Percentiles rank a stretch among this genome's conserved stretches.
Evolutionary conservation across 2,797 vertebrate genomes (phyloP).

Genomic region (Gadopsis marmoratus): DNA sequence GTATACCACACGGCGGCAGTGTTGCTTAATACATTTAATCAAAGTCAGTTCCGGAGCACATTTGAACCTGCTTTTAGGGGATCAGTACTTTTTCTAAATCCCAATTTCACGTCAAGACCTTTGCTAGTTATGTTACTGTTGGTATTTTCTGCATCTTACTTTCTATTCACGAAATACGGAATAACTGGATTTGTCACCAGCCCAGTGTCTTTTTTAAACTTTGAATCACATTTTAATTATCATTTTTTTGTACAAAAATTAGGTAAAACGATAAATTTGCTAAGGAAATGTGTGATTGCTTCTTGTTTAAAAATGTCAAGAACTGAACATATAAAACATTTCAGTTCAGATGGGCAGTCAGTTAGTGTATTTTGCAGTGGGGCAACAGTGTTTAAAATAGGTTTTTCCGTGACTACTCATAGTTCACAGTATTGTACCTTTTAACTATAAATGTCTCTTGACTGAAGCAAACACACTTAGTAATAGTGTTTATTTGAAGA

Average conservation of each 20-base stretch:
- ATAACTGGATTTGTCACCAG: neutral
- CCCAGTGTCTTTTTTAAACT: neutral
- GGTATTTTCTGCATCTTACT: neutral
- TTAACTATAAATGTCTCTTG: neutral
- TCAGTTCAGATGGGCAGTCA: neutral
- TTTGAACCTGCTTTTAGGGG: neutral
- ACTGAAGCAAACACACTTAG: constrained; percentile 19
- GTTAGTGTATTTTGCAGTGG: neutral
- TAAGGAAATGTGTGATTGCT: neutral
- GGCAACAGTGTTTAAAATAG: neutral
- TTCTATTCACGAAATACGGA: too few species aligned
- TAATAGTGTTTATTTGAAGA: constrained; percentile 26
- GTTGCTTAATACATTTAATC: constrained; percentile 33
- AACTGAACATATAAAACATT: neutral
- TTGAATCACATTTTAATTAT: neutral
- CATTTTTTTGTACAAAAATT: neutral
- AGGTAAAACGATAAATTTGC: neutral
- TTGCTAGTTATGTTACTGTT: neutral
- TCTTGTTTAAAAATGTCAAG: too few species aligned
- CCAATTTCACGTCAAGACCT: neutral
- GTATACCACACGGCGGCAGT: constrained; percentile 62
- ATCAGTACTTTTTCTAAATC: neutral
- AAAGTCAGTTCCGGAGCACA: neutral
- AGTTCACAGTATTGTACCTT: neutral
- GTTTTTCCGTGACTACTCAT: neutral